phyloP scores from a whole-genome alignment of 2,888 invertebrate species.

The Meta bourneti region DNA sequence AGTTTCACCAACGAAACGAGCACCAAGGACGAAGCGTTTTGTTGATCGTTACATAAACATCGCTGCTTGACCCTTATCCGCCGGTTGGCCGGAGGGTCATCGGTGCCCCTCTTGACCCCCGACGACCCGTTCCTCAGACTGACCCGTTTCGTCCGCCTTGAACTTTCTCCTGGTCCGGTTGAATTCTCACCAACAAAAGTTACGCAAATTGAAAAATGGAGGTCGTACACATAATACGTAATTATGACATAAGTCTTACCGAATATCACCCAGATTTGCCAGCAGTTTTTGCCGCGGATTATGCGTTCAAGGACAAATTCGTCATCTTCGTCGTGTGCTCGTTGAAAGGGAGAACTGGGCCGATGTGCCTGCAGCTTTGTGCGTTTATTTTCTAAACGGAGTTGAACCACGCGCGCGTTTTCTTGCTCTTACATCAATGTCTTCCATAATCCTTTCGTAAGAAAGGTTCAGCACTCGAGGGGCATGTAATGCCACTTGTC shows the following conservation, averaged over 20 bases:
- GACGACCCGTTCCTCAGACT: constrained; percentile 22
- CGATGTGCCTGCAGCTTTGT: background rate
- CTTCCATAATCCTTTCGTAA: too few species aligned
- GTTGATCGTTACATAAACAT: constrained; percentile 64
- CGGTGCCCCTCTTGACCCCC: constrained; percentile 43
- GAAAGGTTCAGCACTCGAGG: too few species aligned
- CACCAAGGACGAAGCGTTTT: constrained; percentile 54
- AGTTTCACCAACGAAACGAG: background rate
- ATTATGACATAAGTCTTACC: constrained; percentile 60
- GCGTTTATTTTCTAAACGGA: background rate
- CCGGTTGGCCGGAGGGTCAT: constrained; percentile 59
- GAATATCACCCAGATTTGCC: constrained; percentile 58
- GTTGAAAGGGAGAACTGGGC: constrained; percentile 3
- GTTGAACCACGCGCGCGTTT: background rate
- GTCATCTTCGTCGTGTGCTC: background rate
- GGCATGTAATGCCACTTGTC: too few species aligned
- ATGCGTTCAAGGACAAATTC: constrained; percentile 56
- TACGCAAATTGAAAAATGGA: constrained; percentile 18
- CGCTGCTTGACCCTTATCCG: constrained; percentile 38
- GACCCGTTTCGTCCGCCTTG: constrained; percentile 56
- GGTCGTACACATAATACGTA: constrained; percentile 32
- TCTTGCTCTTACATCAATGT: too few species aligned
- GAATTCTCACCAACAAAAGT: background rate
- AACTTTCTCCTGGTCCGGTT: constrained; percentile 37
- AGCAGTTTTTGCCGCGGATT: background rate